Percentiles rank a stretch among this genome's conserved stretches.
Evolutionary conservation across 1,140 invertebrate genomes (phyloP).

Genomic region (Zaprionus capensis): DNA sequence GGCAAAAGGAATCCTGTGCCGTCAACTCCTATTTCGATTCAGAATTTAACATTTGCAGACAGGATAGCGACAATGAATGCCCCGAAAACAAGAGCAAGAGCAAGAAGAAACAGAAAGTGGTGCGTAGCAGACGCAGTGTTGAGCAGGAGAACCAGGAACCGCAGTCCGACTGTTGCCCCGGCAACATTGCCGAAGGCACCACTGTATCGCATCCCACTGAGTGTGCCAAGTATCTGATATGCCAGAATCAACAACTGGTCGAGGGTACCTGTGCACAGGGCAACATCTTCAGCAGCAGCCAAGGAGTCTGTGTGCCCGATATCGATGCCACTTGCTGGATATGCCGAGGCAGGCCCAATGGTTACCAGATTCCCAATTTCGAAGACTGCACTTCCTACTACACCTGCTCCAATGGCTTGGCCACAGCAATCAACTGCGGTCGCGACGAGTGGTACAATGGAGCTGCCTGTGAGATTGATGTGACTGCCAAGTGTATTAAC

Average conservation of each 20-base stretch:
- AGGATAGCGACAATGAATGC: slow-evolving; percentile 33
- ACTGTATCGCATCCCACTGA: slow-evolving; percentile 59
- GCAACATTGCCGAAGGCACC: slow-evolving; percentile 49
- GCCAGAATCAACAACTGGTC: slow-evolving; percentile 46
- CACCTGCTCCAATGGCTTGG: slow-evolving; percentile 58
- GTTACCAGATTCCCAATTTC: slow-evolving; percentile 45
- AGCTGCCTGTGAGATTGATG: slow-evolving; percentile 50
- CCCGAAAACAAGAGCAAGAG: slow-evolving; percentile 44
- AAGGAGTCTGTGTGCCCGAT: slow-evolving; percentile 54
- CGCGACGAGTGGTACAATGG: slow-evolving; percentile 58
- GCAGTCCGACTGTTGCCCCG: slow-evolving; percentile 40
- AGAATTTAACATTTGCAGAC: slow-evolving; percentile 33
- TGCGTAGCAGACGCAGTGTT: slow-evolving; percentile 43
- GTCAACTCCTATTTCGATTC: slow-evolving; percentile 49
- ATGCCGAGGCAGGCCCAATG: slow-evolving; percentile 61
- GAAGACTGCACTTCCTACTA: slow-evolving; percentile 59
- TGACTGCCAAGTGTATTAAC: slow-evolving; percentile 65
- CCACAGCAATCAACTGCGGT: slow-evolving; percentile 33
- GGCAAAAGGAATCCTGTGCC: slow-evolving; percentile 41
- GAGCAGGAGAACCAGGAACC: slow-evolving; percentile 1
- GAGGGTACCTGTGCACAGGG: slow-evolving; percentile 63
- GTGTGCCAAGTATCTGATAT: slow-evolving; percentile 69
- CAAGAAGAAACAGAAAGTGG: not conserved
- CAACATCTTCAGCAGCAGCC: slow-evolving; percentile 58
- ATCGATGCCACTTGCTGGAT: slow-evolving; percentile 56